Evolutionary conservation across 2,888 invertebrate genomes (phyloP).

Genomic region (Malacosoma neustria): DNA sequence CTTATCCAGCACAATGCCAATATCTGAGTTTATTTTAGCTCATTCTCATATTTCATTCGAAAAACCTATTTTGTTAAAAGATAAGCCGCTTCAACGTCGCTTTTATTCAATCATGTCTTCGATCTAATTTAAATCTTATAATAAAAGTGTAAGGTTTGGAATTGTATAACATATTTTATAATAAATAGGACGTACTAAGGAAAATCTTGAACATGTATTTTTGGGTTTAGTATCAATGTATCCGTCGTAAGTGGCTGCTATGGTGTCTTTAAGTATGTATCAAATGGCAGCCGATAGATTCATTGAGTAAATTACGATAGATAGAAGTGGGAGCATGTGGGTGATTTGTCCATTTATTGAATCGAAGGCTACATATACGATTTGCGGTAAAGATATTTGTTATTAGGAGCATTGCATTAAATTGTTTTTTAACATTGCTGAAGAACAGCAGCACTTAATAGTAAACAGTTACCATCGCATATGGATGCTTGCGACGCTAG

Average conservation of each 20-base stretch:
- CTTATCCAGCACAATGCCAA: neutral
- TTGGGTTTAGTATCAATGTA: neutral
- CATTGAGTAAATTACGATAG: neutral
- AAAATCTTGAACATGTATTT: neutral
- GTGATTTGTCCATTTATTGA: neutral
- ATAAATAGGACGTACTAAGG: neutral
- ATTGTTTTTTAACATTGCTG: too few species aligned
- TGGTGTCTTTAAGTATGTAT: neutral
- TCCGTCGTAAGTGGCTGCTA: neutral
- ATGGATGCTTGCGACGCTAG: too few species aligned
- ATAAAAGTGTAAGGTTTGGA: neutral
- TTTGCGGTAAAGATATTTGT: too few species aligned
- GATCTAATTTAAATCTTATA: neutral
- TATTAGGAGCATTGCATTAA: too few species aligned
- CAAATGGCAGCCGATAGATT: neutral
- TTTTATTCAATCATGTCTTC: neutral
- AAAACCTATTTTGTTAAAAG: neutral
- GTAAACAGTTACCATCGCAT: too few species aligned
- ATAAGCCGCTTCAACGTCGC: neutral
- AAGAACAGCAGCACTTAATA: too few species aligned
- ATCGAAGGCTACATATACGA: too few species aligned
- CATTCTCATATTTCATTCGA: neutral
- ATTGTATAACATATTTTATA: neutral
- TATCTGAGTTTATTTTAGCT: neutral
- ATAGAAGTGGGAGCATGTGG: too few species aligned